Evolutionary conservation across 2,888 invertebrate species (phyloP), one percentile per base, ranked within the genome.

Genomic region (Imbricaverruca yamaguchii): DNA sequence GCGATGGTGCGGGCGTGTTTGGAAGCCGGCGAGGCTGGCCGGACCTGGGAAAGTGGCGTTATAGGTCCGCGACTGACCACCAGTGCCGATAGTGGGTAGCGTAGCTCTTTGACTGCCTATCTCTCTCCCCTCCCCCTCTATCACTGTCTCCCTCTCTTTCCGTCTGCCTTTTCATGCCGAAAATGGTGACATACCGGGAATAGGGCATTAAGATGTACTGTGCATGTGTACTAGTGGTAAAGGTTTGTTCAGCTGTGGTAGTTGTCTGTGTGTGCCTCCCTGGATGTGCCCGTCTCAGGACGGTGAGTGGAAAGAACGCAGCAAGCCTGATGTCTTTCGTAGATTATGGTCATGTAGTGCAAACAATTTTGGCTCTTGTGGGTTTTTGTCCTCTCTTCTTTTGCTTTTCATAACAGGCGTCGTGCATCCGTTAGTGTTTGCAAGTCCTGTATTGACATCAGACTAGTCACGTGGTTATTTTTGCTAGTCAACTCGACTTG

Each of bases 401-500:
- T 10, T 39, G 15, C 4, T 12, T 25, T 18, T 69, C 39, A 15
- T 39, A 15, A 18, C 15, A 39, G 39, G 10, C 6, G 74, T 39
- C 7, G 18, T 21, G 74, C 39, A 9, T 18, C 39, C 53, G 25
- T 12, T 39, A 74, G 53, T 13, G 39, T 69, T 25, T 13, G 13
- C 21, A 25, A 39, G 12, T 13, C 53, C 15, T 53, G 69, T 69
- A 13, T 74, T 74, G 15, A 53, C 53, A 53, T 74, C 53, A 53
- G 53, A 74, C 74, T 74, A 74, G 74, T 74, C 74, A 74, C 18
- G 74, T 53, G 74, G 74, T 74, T 74, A 74, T 74, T 74, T 74
- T 74, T 74, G 74, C 74, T 74, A 74, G 74, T 74, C 74, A 74
- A 18, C 39, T 74, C 74, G 74, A 74, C 74, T 74, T 74, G 74